phyloP scores from a whole-genome alignment of 2,797 vertebrate genomes.

The Spondyliosoma cantharus region DNA sequence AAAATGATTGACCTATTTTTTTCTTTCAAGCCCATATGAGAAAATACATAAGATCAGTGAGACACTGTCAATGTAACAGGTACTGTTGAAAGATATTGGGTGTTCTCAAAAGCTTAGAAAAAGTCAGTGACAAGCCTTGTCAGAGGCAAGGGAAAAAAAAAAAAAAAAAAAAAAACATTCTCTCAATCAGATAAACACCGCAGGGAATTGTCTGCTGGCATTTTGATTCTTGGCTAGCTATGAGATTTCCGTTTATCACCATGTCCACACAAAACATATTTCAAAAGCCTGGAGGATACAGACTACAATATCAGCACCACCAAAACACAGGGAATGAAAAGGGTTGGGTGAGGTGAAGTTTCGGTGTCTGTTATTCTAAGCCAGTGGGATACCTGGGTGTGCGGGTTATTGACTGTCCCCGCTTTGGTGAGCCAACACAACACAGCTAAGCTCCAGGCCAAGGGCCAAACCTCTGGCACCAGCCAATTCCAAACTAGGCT shows the following conservation, averaged over 20 bases:
- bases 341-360: constrained; percentile 10
- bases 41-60: not conserved
- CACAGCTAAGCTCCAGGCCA: constrained; percentile 44
- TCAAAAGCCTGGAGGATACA: constrained; percentile 9
- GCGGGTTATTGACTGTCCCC: constrained; percentile 44
- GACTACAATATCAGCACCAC: constrained; percentile 1
- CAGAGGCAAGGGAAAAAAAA: not conserved
- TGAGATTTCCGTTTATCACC: constrained; percentile 5
- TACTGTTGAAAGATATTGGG: not conserved
- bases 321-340: constrained; percentile 7
- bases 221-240: not conserved
- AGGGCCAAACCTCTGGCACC: constrained; percentile 48
- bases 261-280: constrained; percentile 1
- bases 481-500: constrained; percentile 55
- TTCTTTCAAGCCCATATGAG: not conserved
- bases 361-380: constrained; percentile 10
- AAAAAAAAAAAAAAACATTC: not conserved
- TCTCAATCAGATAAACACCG: not conserved
- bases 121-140: not conserved
- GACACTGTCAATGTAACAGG: not conserved
- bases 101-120: not conserved
- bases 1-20: constrained; percentile 20
- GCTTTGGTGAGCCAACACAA: constrained; percentile 34
- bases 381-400: constrained; percentile 30
- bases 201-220: not conserved